Evolutionary conservation across 2,888 invertebrate species (phyloP).

Genomic region (Dioctria linearis): DNA sequence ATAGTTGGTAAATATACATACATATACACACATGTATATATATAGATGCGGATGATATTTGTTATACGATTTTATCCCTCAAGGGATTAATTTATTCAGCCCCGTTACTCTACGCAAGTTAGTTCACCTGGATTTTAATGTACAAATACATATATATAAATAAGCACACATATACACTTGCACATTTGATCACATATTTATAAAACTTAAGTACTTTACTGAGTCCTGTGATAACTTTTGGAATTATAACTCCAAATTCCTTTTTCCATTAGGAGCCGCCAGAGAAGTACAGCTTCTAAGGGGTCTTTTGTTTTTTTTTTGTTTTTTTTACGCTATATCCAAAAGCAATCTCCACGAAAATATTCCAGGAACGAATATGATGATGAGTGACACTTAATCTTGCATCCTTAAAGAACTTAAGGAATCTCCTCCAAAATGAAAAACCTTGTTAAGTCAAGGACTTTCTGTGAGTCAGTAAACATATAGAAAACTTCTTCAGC

Average conservation of each 20-base stretch:
- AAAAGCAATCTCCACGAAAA: background rate
- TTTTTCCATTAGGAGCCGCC: background rate
- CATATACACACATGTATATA: too few species aligned
- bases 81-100: constrained; percentile 35
- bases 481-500: constrained; percentile 38
- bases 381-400: constrained; percentile 42
- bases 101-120: constrained; percentile 23
- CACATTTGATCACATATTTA: constrained; percentile 34
- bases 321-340: background rate
- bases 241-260: constrained; percentile 17
- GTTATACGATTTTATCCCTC: constrained; percentile 5
- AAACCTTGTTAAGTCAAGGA: constrained; percentile 36
- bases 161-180: constrained; percentile 1
- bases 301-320: too few species aligned
- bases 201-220: constrained; percentile 25
- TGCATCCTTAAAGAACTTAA: constrained; percentile 26
- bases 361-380: constrained; percentile 3
- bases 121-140: constrained; percentile 35
- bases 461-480: constrained; percentile 6
- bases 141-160: background rate
- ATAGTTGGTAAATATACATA: too few species aligned
- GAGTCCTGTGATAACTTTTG: constrained; percentile 21
- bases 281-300: background rate
- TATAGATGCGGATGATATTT: background rate
- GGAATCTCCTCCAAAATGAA: constrained; percentile 7